Percentiles rank a stretch among this genome's conserved stretches.
Conservation (phyloP, 2,888 invertebrate genomes). For the Acrobasis consociella region DNA sequence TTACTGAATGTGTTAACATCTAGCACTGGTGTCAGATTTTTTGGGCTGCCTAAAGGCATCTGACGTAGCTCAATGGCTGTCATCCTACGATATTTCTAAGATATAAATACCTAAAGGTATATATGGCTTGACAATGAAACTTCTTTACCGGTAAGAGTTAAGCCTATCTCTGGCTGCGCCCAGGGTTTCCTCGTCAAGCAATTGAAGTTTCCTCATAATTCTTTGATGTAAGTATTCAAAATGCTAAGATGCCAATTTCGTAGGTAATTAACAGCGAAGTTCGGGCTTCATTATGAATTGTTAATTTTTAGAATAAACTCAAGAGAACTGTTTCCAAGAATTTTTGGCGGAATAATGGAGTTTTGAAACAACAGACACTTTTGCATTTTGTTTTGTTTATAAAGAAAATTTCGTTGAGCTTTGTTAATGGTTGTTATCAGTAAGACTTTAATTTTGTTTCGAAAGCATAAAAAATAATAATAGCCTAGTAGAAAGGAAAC, state of each 20-base stretch:
- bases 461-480: no score
- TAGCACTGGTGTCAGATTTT: no score
- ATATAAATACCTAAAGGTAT: no score
- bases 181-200: background rate
- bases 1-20: no score
- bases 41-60: no score
- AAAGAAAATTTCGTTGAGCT: background rate
- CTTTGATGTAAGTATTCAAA: background rate
- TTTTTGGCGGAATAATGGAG: constrained; percentile 5
- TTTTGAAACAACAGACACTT: background rate
- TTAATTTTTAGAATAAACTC: constrained; percentile 18
- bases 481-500: no score
- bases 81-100: no score
- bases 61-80: no score
- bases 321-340: background rate
- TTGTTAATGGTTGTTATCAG: background rate
- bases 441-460: no score
- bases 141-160: no score
- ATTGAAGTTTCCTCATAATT: background rate
- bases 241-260: constrained; percentile 4
- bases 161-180: no score
- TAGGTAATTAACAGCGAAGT: constrained; percentile 8
- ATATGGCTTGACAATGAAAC: no score
- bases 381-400: background rate
- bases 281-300: constrained; percentile 14